phyloP scores from a whole-genome alignment of 2,888 invertebrate genomes.

The Orthonevra nobilis region DNA sequence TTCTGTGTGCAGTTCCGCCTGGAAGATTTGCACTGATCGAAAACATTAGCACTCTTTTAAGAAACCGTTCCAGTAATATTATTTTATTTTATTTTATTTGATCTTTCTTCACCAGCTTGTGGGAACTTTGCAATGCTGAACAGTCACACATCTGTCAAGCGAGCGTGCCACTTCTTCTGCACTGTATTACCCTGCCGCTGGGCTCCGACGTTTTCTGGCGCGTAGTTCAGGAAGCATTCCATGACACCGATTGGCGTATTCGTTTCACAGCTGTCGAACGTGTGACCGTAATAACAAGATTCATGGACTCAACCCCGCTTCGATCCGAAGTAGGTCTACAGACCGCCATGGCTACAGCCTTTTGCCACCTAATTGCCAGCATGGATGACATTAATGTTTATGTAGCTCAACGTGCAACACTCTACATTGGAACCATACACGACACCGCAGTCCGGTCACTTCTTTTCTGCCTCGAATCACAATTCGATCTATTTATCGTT shows the following conservation, averaged over 20 bases:
- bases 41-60: no score
- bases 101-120: constrained; percentile 88
- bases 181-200: constrained; percentile 95
- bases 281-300: constrained; percentile 94
- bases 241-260: constrained; percentile 91
- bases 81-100: no score
- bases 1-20: no score
- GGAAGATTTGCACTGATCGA: no score
- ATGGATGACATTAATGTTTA: constrained; percentile 97
- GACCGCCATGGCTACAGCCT: constrained; percentile 96
- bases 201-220: constrained; percentile 98
- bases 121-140: constrained; percentile 95
- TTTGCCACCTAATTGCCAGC: constrained; percentile 97
- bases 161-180: constrained; percentile 94
- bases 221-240: constrained; percentile 96
- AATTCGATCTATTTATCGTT: constrained; percentile 97
- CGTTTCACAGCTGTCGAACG: constrained; percentile 97
- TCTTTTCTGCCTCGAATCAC: constrained; percentile 96
- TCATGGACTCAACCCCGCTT: constrained; percentile 94
- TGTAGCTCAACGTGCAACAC: constrained; percentile 95
- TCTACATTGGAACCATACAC: constrained; percentile 96
- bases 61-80: no score
- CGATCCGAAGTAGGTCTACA: constrained; percentile 91
- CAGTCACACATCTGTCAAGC: constrained; percentile 97
- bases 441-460: constrained; percentile 92